A percentile compares a stretch with the other conserved stretches of the same genome.
Evolutionary conservation across 2,888 invertebrate genomes (phyloP).

Genomic region (Dexiosoma caninum): DNA sequence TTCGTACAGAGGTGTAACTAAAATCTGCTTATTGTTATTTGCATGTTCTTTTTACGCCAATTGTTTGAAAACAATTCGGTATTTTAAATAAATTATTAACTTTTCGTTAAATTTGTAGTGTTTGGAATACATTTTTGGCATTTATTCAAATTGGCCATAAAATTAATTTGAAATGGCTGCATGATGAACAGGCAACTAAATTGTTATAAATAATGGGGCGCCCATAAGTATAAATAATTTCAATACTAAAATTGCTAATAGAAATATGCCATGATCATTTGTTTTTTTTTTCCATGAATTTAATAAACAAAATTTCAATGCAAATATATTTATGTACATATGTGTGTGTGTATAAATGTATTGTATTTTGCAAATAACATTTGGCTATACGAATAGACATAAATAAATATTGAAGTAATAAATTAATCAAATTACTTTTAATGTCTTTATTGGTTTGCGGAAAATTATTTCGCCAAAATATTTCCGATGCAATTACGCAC

Average conservation of each 20-base stretch:
- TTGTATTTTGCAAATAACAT: not conserved
- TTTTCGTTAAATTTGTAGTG: slow-evolving; percentile 17
- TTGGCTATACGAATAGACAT: not conserved
- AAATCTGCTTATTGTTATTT: slow-evolving; percentile 11
- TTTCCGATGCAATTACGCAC: not conserved
- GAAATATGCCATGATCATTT: slow-evolving; percentile 9
- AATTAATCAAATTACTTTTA: not conserved
- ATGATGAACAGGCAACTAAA: slow-evolving; percentile 24
- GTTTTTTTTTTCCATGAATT: not conserved
- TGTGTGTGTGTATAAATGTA: too few species aligned
- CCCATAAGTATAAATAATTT: slow-evolving; percentile 25
- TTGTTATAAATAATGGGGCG: slow-evolving; percentile 48
- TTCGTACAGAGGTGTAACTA: not conserved
- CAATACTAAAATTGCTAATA: slow-evolving; percentile 2
- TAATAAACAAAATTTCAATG: not conserved
- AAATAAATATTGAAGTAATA: not conserved
- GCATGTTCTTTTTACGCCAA: not conserved
- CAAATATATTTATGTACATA: not conserved
- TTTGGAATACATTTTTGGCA: slow-evolving; percentile 55
- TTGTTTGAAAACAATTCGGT: not conserved
- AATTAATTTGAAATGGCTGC: slow-evolving; percentile 45
- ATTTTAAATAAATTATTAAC: slow-evolving; percentile 21
- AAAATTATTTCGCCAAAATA: not conserved
- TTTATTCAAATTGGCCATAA: slow-evolving; percentile 55
- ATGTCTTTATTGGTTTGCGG: not conserved